These are phyloP conservation scores for Centroberyx gerrardi DNA, from an alignment of 2,797 vertebrate species.

Conservation along the genomic window DNA sequence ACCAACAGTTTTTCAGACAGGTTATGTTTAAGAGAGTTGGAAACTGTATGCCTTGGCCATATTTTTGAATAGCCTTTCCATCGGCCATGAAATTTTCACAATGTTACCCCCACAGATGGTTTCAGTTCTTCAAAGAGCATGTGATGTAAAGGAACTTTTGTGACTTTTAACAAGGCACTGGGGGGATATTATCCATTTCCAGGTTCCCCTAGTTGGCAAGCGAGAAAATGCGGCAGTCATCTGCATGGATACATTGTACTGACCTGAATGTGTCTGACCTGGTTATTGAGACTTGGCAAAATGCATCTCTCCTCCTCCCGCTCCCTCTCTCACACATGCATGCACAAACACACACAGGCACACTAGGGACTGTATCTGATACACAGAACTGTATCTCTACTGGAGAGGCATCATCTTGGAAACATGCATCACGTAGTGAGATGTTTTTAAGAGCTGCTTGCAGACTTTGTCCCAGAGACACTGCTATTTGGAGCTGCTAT, in stretches of 20 bases:
- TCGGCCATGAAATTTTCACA: no score
- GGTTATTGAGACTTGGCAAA: constrained; percentile 73
- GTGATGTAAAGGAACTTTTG: constrained; percentile 22
- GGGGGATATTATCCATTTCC: constrained; percentile 26
- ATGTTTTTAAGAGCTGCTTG: not conserved
- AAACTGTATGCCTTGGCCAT: no score
- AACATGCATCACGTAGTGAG: not conserved
- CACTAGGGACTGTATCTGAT: constrained; percentile 25
- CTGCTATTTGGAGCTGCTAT: no score
- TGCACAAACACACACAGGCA: constrained; percentile 28
- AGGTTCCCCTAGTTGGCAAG: constrained; percentile 36
- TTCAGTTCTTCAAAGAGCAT: not conserved
- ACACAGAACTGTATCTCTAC: not conserved
- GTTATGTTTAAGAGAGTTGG: no score
- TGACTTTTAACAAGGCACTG: constrained; percentile 35
- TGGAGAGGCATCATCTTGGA: not conserved
- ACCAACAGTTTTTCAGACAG: no score
- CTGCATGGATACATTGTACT: constrained; percentile 57
- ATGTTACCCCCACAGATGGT: not conserved
- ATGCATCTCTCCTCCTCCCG: constrained; percentile 36
- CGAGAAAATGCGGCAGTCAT: constrained; percentile 45
- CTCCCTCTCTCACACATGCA: constrained; percentile 19
- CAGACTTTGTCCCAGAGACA: no score
- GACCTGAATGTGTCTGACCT: constrained; percentile 82
- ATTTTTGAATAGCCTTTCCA: no score